phyloP scores from a whole-genome alignment of 2,113 vertebrate genomes.

The Coptodon bakossiorum region DNA sequence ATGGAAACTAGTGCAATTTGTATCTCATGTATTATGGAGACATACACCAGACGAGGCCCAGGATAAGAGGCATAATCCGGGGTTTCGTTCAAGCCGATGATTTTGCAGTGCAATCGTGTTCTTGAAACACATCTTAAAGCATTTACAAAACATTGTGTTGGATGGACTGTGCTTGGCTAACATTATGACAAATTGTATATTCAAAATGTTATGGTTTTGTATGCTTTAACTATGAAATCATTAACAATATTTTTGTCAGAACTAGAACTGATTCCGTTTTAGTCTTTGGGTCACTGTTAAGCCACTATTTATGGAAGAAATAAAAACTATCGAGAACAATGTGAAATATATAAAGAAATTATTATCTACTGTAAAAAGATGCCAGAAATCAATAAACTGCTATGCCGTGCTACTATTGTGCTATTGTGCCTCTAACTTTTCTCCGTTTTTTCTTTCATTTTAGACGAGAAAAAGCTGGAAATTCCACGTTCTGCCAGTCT shows the following conservation, averaged over 20 bases:
- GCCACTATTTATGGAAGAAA: neutral
- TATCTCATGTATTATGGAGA: neutral
- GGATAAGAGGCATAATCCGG: neutral
- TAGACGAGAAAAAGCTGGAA: neutral
- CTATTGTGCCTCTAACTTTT: neutral
- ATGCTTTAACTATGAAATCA: neutral
- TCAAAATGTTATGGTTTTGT: neutral
- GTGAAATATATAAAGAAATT: constrained; percentile 25
- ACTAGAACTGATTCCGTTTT: neutral
- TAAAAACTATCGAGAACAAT: neutral
- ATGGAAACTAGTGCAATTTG: neutral
- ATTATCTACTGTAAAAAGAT: constrained; percentile 19
- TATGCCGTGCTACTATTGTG: neutral
- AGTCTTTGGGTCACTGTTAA: neutral
- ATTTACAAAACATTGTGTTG: neutral
- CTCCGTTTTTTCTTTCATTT: neutral
- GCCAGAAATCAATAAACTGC: constrained; percentile 33
- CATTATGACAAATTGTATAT: neutral
- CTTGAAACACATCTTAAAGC: neutral
- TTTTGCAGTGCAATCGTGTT: neutral
- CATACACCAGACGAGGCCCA: neutral
- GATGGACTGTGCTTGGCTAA: neutral
- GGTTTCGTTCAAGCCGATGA: neutral
- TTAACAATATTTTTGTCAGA: neutral
- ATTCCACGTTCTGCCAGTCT: neutral